These are phyloP conservation scores for Hydrotaea cyrtoneurina DNA, from an alignment of 2,888 invertebrate genomes.

Conservation along the genomic window DNA sequence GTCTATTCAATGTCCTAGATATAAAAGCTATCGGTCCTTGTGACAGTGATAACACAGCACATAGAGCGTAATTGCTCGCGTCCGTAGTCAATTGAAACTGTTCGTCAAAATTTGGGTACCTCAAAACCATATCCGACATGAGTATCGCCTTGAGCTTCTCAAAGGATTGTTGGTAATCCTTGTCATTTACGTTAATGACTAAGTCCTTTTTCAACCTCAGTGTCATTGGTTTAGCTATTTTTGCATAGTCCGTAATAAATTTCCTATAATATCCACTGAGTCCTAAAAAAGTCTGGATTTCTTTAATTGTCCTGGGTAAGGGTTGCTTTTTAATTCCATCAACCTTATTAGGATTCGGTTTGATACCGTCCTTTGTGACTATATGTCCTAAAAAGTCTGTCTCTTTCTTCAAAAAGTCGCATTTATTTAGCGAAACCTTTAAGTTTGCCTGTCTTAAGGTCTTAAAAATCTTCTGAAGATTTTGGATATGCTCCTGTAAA, in stretches of 20 bases:
- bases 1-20: constrained; percentile 68
- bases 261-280: constrained; percentile 68
- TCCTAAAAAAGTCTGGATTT: constrained; percentile 72
- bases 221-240: constrained; percentile 65
- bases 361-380: constrained; percentile 71
- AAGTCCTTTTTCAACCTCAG: constrained; percentile 57
- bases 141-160: constrained; percentile 51
- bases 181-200: constrained; percentile 47
- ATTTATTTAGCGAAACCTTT: constrained; percentile 55
- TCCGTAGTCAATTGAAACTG: constrained; percentile 68
- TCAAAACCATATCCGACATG: constrained; percentile 67
- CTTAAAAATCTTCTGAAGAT: constrained; percentile 10
- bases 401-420: constrained; percentile 51
- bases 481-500: constrained; percentile 29
- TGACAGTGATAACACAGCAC: background rate
- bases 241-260: constrained; percentile 67
- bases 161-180: constrained; percentile 46
- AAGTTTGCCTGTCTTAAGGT: constrained; percentile 46
- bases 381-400: constrained; percentile 48
- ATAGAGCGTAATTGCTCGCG: background rate
- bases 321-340: constrained; percentile 58
- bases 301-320: constrained; percentile 70
- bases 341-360: constrained; percentile 74
- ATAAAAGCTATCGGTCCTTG: constrained; percentile 70
- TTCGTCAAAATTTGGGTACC: constrained; percentile 68